Evolutionary conservation across 2,113 vertebrate genomes (phyloP).

Genomic region (Daphoenositta chrysoptera): DNA sequence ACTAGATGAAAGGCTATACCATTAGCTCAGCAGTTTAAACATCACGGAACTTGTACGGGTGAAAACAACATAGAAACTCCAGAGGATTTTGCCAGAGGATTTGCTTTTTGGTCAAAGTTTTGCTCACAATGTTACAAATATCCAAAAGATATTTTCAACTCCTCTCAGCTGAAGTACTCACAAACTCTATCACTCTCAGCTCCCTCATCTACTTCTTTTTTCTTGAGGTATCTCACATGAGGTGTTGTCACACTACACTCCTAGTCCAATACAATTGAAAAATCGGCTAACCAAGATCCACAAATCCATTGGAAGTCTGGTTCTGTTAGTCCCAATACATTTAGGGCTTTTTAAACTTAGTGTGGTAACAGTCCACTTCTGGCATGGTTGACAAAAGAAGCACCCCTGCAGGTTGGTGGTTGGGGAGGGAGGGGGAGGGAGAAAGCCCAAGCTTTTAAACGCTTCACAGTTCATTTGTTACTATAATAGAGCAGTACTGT

Average conservation of each 20-base stretch:
- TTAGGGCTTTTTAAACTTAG: background rate
- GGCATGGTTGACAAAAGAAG: background rate
- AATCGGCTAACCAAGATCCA: background rate
- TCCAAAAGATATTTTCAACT: background rate
- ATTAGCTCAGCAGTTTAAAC: background rate
- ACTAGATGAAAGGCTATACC: background rate
- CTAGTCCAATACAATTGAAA: background rate
- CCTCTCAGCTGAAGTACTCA: background rate
- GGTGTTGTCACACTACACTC: background rate
- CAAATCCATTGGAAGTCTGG: background rate
- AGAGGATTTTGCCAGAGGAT: background rate
- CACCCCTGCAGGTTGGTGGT: background rate
- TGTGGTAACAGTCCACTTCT: background rate
- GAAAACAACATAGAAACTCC: background rate
- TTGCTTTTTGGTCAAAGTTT: background rate
- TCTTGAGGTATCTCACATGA: background rate
- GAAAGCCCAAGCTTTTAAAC: background rate
- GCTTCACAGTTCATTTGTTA: background rate
- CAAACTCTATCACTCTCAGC: background rate
- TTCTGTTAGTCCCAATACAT: background rate
- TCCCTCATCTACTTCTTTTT: background rate
- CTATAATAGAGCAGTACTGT: background rate
- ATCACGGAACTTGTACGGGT: background rate
- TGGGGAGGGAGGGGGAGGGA: accelerated
- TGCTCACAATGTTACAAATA: background rate